phyloP scores from a whole-genome alignment of 2,888 invertebrate species.

The Aproaerema taeniolella region DNA sequence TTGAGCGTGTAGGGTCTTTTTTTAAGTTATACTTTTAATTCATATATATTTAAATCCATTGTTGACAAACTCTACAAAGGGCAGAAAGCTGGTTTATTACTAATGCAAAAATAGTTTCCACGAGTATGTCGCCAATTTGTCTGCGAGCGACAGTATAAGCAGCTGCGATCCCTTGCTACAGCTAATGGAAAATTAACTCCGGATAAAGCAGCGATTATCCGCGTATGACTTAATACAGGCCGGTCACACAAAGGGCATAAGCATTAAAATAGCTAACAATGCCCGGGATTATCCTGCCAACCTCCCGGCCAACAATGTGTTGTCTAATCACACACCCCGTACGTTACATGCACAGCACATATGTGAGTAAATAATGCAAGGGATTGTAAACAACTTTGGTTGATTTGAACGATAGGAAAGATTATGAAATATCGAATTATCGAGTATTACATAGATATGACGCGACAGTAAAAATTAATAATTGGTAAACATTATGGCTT shows the following conservation, averaged over 20 bases:
- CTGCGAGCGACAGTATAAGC: slow-evolving; percentile 45
- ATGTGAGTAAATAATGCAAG: not conserved
- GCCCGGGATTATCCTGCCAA: slow-evolving; percentile 63
- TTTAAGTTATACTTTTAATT: too few species aligned
- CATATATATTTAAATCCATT: too few species aligned
- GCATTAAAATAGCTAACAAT: slow-evolving; percentile 75
- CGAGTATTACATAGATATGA: not conserved
- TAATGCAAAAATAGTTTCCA: slow-evolving; percentile 15
- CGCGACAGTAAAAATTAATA: not conserved
- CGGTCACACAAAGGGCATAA: slow-evolving; percentile 66
- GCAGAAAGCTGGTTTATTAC: slow-evolving; percentile 10
- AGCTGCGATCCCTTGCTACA: slow-evolving; percentile 57
- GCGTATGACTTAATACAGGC: slow-evolving; percentile 73
- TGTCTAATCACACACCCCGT: slow-evolving; percentile 38
- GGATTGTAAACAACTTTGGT: too few species aligned
- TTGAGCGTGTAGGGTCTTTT: too few species aligned
- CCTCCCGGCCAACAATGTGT: slow-evolving; percentile 51
- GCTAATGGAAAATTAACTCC: slow-evolving; percentile 71
- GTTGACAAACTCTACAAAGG: slow-evolving; percentile 14
- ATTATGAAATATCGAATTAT: not conserved
- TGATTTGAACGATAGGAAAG: too few species aligned
- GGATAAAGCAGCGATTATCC: slow-evolving; percentile 73
- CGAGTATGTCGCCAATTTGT: slow-evolving; percentile 36
- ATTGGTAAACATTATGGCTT: too few species aligned
- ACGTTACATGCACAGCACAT: not conserved